Conservation (phyloP, 2,888 invertebrate genomes). For the Nemotelus pantherinus region DNA sequence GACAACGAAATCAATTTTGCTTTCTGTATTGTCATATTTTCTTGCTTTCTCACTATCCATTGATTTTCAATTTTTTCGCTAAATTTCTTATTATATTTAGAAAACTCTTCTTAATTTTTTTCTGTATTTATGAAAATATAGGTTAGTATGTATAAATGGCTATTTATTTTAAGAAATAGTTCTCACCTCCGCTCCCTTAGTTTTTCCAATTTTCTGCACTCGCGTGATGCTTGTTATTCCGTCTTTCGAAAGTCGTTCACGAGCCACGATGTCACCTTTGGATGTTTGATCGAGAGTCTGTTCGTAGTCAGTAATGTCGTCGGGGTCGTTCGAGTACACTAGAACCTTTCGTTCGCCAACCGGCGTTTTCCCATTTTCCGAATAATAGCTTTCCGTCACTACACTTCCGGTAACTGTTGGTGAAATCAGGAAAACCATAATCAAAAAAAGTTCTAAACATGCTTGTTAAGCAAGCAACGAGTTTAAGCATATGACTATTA, state of each 20-base stretch:
- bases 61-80: constrained; percentile 27
- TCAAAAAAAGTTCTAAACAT: too few relatives aligned
- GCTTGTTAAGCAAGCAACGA: too few relatives aligned
- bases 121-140: neutral
- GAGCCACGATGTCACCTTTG: constrained; percentile 60
- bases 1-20: neutral
- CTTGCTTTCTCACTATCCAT: neutral
- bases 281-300: constrained; percentile 48
- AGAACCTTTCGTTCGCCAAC: constrained; percentile 76
- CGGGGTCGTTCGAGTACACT: constrained; percentile 75
- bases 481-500: too few relatives aligned
- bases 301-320: constrained; percentile 57
- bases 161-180: neutral
- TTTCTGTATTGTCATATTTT: neutral
- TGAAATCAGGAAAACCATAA: constrained; percentile 47
- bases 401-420: constrained; percentile 76
- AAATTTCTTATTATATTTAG: constrained; percentile 22
- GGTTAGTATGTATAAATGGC: neutral
- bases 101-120: constrained; percentile 7
- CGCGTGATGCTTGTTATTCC: constrained; percentile 61
- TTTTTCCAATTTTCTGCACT: constrained; percentile 58
- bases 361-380: constrained; percentile 75
- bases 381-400: constrained; percentile 74
- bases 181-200: constrained; percentile 53
- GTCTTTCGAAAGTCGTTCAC: constrained; percentile 66